Base-by-base conservation (phyloP, 2,888 invertebrate species). In the Dioctria rufipes region DNA sequence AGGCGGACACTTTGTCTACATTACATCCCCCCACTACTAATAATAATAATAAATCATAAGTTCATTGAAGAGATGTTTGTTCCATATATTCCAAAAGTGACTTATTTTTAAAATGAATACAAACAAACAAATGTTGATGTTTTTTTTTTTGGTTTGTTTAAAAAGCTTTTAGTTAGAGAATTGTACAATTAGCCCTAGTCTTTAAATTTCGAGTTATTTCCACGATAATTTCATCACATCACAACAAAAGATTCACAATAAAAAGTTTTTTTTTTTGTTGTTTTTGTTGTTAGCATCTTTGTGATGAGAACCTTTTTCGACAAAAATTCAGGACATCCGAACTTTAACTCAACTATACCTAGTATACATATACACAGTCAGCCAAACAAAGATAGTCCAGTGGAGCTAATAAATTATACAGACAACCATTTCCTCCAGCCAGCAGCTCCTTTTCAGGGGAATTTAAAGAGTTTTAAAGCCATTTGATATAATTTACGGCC, bases 281-380 rank as follows among this genome's bases (percentile, higher is more conserved):
- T n/a, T n/a, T n/a, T n/a, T n/a, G n/a, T 54, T 54, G n/a, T 8
- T 11, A 54, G 11, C 54, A 54, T 54, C 54, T 54, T 54, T 54
- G 11, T n/a, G 8, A 3, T n/a, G 54, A 54, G 11, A 63, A 8
- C n/a, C 46, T 75, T 46, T 77, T 58, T 67, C 43, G 75, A 54
- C 54, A 78, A 80, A 61, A 54, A 58, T 80, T 80, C 69, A 69
- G 78, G 51, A 39, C 73, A 73, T 73, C 73, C 73, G 42, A 73
- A 73, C 73, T 73, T 73, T 73, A 73, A 73, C 39, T 58, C 73
- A 40, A 54, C 73, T 73, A 60, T 25, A 25, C 25, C 25, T 25
- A 25, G 25, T 25, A 25, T 25, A 25, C 25, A 25, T 25, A 25
- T 25, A 25, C 25, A 25, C 58, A 73, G 73, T 54, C 60, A 58